phyloP scores from a whole-genome alignment of 1,140 invertebrate genomes.

The Zaprionus ghesquierei region DNA sequence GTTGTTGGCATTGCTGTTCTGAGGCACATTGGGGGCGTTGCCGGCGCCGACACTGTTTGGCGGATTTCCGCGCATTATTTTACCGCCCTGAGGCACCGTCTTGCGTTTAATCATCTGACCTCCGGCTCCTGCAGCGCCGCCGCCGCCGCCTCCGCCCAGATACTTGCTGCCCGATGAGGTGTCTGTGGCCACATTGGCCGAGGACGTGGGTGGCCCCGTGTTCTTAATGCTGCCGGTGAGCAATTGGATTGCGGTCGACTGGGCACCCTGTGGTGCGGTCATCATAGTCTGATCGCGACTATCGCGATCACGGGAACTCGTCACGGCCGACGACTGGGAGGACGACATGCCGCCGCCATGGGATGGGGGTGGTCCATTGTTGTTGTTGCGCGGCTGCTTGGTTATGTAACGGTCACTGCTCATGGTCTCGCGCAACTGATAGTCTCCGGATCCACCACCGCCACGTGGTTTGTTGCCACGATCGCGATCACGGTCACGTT shows the following conservation, averaged over 20 bases:
- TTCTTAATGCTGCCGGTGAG: constrained; percentile 65
- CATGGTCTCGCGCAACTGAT: constrained; percentile 73
- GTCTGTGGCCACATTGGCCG: constrained; percentile 50
- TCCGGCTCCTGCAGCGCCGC: constrained; percentile 32
- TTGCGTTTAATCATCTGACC: constrained; percentile 77
- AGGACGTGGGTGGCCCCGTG: constrained; percentile 40
- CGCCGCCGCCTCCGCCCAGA: constrained; percentile 39
- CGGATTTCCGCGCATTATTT: constrained; percentile 70
- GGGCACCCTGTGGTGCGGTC: constrained; percentile 54
- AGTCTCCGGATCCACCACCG: constrained; percentile 38
- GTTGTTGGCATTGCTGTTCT: constrained; percentile 52
- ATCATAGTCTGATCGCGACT: constrained; percentile 55
- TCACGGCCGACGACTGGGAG: constrained; percentile 40
- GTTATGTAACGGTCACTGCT: constrained; percentile 78
- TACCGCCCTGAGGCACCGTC: constrained; percentile 61
- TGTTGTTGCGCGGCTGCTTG: constrained; percentile 68
- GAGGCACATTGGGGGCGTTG: constrained; percentile 42
- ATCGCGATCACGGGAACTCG: constrained; percentile 54
- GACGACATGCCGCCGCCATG: constrained; percentile 53
- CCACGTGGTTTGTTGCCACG: constrained; percentile 65
- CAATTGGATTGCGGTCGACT: constrained; percentile 59
- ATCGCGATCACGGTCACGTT: constrained; percentile 69
- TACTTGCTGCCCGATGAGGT: constrained; percentile 59
- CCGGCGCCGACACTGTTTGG: constrained; percentile 44
- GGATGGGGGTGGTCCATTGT: constrained; percentile 68